phyloP scores from a whole-genome alignment of 2,888 invertebrate genomes.

The Drosophila rellima region DNA sequence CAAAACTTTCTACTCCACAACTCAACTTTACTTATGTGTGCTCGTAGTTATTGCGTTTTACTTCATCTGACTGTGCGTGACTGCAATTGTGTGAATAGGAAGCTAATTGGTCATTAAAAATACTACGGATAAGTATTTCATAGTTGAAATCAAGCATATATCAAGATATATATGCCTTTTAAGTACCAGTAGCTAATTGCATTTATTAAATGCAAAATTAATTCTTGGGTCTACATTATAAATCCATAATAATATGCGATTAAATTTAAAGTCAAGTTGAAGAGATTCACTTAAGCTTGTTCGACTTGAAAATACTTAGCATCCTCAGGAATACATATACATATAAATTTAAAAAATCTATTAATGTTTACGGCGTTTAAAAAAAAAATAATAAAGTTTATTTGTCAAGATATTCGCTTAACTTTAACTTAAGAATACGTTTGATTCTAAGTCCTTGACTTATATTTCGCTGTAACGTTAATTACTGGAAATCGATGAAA shows the following conservation, averaged over 20 bases:
- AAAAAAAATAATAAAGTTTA: neutral
- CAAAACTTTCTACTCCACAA: neutral
- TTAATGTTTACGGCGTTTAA: too few relatives aligned
- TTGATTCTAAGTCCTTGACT: neutral
- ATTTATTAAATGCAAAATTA: constrained; percentile 7
- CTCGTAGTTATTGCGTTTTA: constrained; percentile 22
- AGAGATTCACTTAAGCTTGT: neutral
- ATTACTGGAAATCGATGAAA: constrained; percentile 10
- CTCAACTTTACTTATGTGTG: neutral
- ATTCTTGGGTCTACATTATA: constrained; percentile 2
- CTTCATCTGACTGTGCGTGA: constrained; percentile 46
- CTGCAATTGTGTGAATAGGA: constrained; percentile 27
- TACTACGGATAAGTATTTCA: constrained; percentile 40
- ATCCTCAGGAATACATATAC: too few relatives aligned
- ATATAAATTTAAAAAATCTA: too few relatives aligned
- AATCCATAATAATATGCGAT: constrained; percentile 4
- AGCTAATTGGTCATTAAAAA: constrained; percentile 48
- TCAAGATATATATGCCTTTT: constrained; percentile 1
- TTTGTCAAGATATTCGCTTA: neutral
- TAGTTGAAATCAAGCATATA: constrained; percentile 9
- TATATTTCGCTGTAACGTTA: neutral
- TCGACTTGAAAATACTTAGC: neutral
- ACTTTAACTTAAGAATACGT: neutral
- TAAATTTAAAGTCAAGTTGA: neutral
- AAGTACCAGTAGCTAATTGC: constrained; percentile 17